Conservation (phyloP, 2,797 vertebrate genomes). For the Ataeniobius toweri region DNA sequence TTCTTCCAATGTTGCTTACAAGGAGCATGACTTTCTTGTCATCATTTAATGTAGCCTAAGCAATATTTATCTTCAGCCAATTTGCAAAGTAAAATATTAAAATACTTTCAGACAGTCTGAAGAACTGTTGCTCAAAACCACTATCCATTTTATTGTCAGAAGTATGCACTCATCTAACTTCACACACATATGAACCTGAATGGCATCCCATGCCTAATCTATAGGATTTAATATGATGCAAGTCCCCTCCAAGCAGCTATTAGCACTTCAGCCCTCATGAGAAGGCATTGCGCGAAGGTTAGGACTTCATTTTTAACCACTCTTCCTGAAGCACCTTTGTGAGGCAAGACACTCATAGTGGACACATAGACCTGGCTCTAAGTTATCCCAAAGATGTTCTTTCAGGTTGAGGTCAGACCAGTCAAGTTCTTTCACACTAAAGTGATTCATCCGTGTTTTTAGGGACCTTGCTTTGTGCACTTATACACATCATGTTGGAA, state of each 20-base stretch:
- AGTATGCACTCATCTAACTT: too few relatives aligned
- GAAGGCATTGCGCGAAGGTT: too few relatives aligned
- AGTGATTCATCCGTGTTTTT: neutral
- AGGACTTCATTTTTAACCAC: neutral
- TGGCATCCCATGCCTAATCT: too few relatives aligned
- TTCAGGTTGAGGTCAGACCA: neutral
- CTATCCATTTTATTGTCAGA: too few relatives aligned
- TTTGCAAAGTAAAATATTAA: too few relatives aligned
- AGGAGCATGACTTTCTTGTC: neutral
- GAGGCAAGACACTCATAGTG: too few relatives aligned
- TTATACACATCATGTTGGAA: neutral
- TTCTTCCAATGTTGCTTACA: neutral
- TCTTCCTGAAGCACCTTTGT: neutral
- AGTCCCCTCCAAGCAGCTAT: too few relatives aligned
- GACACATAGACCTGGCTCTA: neutral
- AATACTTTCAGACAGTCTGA: too few relatives aligned
- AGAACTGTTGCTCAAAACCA: too few relatives aligned
- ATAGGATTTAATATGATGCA: too few relatives aligned
- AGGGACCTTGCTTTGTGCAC: neutral
- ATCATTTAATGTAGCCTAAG: neutral
- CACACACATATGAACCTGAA: too few relatives aligned
- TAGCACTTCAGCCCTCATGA: too few relatives aligned
- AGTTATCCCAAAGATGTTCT: neutral
- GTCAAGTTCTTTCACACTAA: neutral
- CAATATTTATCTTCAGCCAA: neutral